Evolutionary conservation across 2,113 vertebrate genomes (phyloP).

Genomic region (Dascyllus trimaculatus): DNA sequence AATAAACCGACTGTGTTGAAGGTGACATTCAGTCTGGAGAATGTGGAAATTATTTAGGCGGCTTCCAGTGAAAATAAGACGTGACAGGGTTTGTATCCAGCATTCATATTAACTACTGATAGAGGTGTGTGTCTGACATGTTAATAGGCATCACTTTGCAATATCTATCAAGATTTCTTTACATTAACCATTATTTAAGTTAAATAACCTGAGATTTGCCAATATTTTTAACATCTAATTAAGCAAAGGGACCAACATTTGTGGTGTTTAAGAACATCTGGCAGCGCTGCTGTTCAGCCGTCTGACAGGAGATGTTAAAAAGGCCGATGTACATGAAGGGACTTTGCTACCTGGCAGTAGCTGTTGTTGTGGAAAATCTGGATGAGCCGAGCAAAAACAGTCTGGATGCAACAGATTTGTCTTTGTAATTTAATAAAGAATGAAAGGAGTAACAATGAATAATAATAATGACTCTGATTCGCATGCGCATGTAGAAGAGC

Average conservation of each 20-base stretch:
- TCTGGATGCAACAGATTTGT: too few relatives aligned
- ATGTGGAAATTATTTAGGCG: conserved; percentile 4
- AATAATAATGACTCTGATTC: too few relatives aligned
- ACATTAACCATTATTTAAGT: too few relatives aligned
- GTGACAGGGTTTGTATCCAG: conserved; percentile 1
- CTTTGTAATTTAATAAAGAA: too few relatives aligned
- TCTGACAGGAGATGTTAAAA: conserved; percentile 20
- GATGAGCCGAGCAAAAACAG: too few relatives aligned
- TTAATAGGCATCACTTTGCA: too few relatives aligned
- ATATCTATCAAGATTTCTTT: too few relatives aligned
- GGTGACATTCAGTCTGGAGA: conserved; percentile 26
- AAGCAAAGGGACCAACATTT: background rate
- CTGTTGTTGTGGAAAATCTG: too few relatives aligned
- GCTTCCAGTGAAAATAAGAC: conserved; percentile 5
- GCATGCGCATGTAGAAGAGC: too few relatives aligned
- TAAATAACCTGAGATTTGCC: background rate
- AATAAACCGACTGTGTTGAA: conserved; percentile 4
- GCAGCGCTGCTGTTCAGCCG: conserved; percentile 36
- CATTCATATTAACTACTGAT: background rate
- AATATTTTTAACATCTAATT: background rate
- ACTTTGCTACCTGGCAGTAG: conserved; percentile 26
- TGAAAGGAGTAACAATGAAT: too few relatives aligned
- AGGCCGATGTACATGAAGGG: conserved; percentile 21
- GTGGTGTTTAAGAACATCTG: conserved; percentile 53
- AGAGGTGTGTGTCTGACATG: too few relatives aligned